Evolutionary conservation across 1,140 invertebrate genomes (phyloP), one percentile per base, ranked within the genome.

Genomic region (Aphis craccivora): DNA sequence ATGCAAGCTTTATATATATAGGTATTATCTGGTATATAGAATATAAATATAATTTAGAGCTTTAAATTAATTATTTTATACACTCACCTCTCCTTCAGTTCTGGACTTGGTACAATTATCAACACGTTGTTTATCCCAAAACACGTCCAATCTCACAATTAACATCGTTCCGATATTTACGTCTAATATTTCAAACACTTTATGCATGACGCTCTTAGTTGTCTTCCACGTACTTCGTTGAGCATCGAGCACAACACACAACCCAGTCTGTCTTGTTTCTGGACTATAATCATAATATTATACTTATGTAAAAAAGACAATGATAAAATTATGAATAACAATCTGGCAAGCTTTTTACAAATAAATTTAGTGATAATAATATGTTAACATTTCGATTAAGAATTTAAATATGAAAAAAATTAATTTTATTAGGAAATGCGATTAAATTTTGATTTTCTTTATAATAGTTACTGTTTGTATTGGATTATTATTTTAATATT

Each of bases 111-210:
- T 96, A 95, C 97, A 97, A 94, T 97, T 96, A 94, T 97, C 97
- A 53, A 97, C 96, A n/a, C 96, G 95, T 94, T 96, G 96, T 94
- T 97, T 97, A 95, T 97, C 97, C 97, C 97, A 97, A 95, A 97
- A 97, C 22, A 96, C 96, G 94, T 97, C 97, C 8, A 97, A 96
- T 94, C 97, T 95, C 76, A 97, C 95, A 89, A 97, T 96, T 94
- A 97, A 96, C 87, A 97, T 95, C 53, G 96, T 95, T 93, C 96
- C 95, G 35, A 96, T 95, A 93, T 96, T 96, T 48, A 95, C 95
- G 90, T 96, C 96, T 60, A 97, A 95, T 18, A 96, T 95, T 30
- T 95, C 95, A 93, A 95, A 96, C 8, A 96, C 95, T 92, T 96
- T 95, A 30, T 96, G 95, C 92, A 97, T 96, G 94, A 96, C 96